A percentile compares a stretch with the other conserved stretches of the same genome.
phyloP scores from a whole-genome alignment of 2,797 vertebrate genomes.

The Microctenopoma steveboyesi region DNA sequence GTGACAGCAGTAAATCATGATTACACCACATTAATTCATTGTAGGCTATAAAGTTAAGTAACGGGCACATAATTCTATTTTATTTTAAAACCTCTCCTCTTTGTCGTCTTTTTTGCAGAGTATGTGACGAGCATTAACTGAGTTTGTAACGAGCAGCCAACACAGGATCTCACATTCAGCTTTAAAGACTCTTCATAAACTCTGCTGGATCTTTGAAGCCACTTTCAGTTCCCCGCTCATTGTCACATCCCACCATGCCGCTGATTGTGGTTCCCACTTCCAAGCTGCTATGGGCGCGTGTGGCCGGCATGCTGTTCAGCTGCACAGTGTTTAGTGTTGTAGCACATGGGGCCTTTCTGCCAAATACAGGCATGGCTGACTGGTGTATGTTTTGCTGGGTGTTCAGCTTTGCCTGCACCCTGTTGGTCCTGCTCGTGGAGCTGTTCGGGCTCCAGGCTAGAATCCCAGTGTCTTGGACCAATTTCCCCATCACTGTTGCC shows the following conservation, averaged over 20 bases:
- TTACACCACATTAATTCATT: not conserved
- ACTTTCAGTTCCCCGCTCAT: not conserved
- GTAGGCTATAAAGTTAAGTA: not conserved
- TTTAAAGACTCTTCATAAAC: not conserved
- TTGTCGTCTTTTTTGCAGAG: constrained; percentile 38
- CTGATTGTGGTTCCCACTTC: constrained; percentile 70
- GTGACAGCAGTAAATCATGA: too few relatives aligned
- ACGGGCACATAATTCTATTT: not conserved
- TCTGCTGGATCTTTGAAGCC: not conserved
- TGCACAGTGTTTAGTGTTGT: constrained; percentile 87
- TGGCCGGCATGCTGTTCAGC: constrained; percentile 84
- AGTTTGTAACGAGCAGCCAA: constrained; percentile 16
- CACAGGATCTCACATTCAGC: not conserved
- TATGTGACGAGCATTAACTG: constrained; percentile 18
- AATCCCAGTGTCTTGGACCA: constrained; percentile 88
- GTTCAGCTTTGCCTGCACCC: constrained; percentile 87
- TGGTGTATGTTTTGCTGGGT: constrained; percentile 93
- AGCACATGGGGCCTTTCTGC: constrained; percentile 16
- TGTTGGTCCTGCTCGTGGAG: constrained; percentile 88
- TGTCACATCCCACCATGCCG: constrained; percentile 74
- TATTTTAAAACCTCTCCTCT: not conserved
- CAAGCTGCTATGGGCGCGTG: constrained; percentile 82
- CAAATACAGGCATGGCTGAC: constrained; percentile 45
- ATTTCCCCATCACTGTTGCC: constrained; percentile 90
- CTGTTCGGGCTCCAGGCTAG: constrained; percentile 79